phyloP scores from a whole-genome alignment of 2,888 invertebrate genomes.

The Hecatera dysodea region DNA sequence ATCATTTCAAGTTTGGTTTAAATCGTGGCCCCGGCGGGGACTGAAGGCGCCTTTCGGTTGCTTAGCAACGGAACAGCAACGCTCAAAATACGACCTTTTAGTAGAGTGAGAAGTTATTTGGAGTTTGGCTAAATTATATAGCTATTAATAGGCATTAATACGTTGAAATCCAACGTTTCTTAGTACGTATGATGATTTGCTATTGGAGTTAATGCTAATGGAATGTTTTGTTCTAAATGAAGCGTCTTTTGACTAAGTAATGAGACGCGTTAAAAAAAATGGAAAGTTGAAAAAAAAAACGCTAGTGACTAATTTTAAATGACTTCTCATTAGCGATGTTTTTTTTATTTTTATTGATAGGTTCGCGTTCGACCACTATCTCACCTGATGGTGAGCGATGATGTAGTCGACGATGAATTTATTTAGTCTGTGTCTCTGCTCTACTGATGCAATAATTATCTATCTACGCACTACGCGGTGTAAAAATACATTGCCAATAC shows the following conservation, averaged over 20 bases:
- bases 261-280: neutral
- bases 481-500: slow-evolving; percentile 22
- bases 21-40: slow-evolving; percentile 28
- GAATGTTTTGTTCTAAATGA: neutral
- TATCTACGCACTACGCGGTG: neutral
- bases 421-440: neutral
- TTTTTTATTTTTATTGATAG: too few species aligned
- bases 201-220: neutral
- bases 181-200: neutral
- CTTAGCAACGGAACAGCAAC: slow-evolving; percentile 52
- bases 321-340: neutral
- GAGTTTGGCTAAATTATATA: slow-evolving; percentile 17
- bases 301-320: neutral
- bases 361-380: neutral
- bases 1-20: slow-evolving; percentile 40
- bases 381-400: neutral
- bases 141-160: slow-evolving; percentile 2
- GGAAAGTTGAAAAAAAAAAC: too few species aligned
- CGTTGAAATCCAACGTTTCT: neutral
- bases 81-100: slow-evolving; percentile 40
- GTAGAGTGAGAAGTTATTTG: slow-evolving; percentile 13
- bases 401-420: neutral
- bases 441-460: neutral
- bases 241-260: neutral
- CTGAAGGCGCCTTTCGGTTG: slow-evolving; percentile 45